These are phyloP conservation scores for Apeltes quadracus DNA, from an alignment of 2,113 vertebrate species.

Conservation along the genomic window DNA sequence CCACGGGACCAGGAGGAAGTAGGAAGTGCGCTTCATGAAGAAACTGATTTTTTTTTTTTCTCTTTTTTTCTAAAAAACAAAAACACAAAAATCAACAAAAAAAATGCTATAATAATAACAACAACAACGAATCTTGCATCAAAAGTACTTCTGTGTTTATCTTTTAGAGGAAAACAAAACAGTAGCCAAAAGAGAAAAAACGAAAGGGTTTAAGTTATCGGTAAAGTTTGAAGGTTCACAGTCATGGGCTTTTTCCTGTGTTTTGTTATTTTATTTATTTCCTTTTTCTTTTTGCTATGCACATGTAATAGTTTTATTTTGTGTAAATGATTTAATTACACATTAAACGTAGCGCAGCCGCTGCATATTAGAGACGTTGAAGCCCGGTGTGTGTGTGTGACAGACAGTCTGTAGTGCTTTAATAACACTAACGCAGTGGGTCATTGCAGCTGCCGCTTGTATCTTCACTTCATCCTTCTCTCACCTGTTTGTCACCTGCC, in stretches of 20 bases:
- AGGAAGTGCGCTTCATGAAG: slow-evolving; percentile 69
- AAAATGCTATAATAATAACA: slow-evolving; percentile 43
- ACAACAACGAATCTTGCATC: slow-evolving; percentile 73
- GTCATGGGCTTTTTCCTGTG: slow-evolving; percentile 38
- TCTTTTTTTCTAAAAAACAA: slow-evolving; percentile 58
- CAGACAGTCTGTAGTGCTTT: slow-evolving; percentile 70
- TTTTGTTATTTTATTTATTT: slow-evolving; percentile 71
- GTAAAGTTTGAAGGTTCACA: slow-evolving; percentile 61
- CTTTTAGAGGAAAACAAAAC: slow-evolving; percentile 73
- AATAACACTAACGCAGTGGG: slow-evolving; percentile 56
- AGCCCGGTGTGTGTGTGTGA: slow-evolving; percentile 34
- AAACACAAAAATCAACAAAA: slow-evolving; percentile 52
- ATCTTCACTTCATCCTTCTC: slow-evolving; percentile 44
- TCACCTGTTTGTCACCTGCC: slow-evolving; percentile 45
- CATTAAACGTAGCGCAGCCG: slow-evolving; percentile 65
- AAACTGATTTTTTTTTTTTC: slow-evolving; percentile 49
- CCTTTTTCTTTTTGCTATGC: slow-evolving; percentile 70
- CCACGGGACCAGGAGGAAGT: slow-evolving; percentile 59
- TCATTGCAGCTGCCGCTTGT: slow-evolving; percentile 49
- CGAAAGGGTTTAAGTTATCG: slow-evolving; percentile 61
- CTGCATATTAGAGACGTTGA: slow-evolving; percentile 70
- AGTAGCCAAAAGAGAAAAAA: slow-evolving; percentile 64
- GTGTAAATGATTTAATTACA: slow-evolving; percentile 53
- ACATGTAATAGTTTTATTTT: slow-evolving; percentile 61
- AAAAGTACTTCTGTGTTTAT: slow-evolving; percentile 73